Base-by-base conservation (phyloP, 2,888 invertebrate genomes). In the Agriotes lineatus region DNA sequence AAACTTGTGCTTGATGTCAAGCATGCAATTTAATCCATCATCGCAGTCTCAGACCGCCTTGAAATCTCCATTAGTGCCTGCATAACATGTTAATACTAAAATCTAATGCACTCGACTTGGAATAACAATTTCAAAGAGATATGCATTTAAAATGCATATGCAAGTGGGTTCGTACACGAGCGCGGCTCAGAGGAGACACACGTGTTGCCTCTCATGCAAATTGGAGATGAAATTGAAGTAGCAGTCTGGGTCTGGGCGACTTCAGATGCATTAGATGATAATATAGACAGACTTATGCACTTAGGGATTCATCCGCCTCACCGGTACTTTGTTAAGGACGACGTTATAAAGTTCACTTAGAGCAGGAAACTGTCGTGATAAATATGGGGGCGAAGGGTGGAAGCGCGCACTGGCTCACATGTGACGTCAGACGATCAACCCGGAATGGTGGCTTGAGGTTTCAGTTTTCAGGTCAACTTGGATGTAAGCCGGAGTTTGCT, bases 221-320 rank as follows among this genome's bases (percentile, higher is more conserved):
- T 67, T 67, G 61, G 37, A 60, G 66, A 60, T 60, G 66, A 66
- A 59, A 66, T 59, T 66, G 52, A 66, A 67, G 67, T 57, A 62
- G 56, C 56, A 20, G 58, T 19, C 67, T 48, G 67, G 16, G 56
- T 50, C 50, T 54, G 37, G 61, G 37, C 63, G 58, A 63, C 52
- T 63, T 56, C 25, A 52, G 63, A 59, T 64, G 68, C 63, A 68
- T 63, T 68, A 68, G 68, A 63, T 68, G 58, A 64, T 63, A 58
- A 68, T 68, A 63, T 52, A 59, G 68, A 64, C 62, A 68, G 61
- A 56, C 67, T 57, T 67, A 61, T 67, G 67, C 61, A 67, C 67
- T 67, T 61, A 62, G 61, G 56, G 57, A 67, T 56, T 61, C 61
- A 42, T 48, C 22, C 61, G 44, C 37, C 44, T 67, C 59, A 37